Base-by-base conservation (phyloP, 1,140 invertebrate species). In the Bombus sibiricus region DNA sequence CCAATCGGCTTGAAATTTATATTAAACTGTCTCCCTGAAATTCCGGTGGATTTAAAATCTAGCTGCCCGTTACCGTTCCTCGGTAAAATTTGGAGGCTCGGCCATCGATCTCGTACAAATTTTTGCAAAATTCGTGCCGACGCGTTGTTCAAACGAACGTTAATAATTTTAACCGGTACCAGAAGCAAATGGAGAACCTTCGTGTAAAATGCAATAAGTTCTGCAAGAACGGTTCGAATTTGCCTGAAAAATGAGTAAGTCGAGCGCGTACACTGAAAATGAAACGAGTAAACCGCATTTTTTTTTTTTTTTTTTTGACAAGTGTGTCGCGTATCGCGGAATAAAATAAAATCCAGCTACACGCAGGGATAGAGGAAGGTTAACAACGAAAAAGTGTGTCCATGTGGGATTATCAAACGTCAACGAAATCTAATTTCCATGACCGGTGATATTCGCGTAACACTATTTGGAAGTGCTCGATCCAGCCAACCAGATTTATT, bases 21-120 rank as follows among this genome's bases (percentile, higher is more conserved):
- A 71, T 81, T 59, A 41, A 81, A 81, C 47, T 41, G 79, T 41
- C 28, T 12, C 68, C 39, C 25, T 41, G 64, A 81, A 57, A 80
- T 32, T 57, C 22, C 66, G 34, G 37, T 18, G 28, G 68, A 39
- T 53, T 81, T 72, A 41, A 81, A 71, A 39, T 81, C 37, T 9
- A 22, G 34, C 47, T 13, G 22, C 6, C 12, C 8, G 37, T 71
- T 41, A 32, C 47, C 25, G 28, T 41, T 39, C 1, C 47, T 12
- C 28, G 69, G 47, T 22, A 8, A 53, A 53, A 53, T 53, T 53
- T 22, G 59, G 59, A 22, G n/a, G 12, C 6, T 66, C 18, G 8
- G 3, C 12, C 37, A 18, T 34, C 32, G 66, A 22, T 22, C 37
- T 66, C 77, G 62, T n/a, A 64, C 12, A 62, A 53, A 37, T 34